These are phyloP conservation scores for Watsonalla binaria DNA, from an alignment of 2,888 invertebrate species.

Conservation along the genomic window DNA sequence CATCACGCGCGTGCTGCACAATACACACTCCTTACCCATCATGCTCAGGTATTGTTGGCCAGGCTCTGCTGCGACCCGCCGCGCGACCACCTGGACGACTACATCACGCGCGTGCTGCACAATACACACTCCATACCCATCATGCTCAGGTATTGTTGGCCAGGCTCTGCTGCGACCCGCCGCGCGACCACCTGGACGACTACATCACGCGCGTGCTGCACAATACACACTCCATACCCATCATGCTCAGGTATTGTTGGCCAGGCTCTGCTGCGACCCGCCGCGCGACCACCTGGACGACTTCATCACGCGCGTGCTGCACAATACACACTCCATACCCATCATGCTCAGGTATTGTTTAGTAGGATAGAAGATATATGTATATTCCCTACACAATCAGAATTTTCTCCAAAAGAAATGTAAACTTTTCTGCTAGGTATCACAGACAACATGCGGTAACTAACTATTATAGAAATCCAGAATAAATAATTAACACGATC, in stretches of 20 bases:
- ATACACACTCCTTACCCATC: conserved; percentile 94
- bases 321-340: conserved; percentile 95
- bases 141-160: conserved; percentile 91
- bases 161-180: conserved; percentile 82
- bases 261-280: conserved; percentile 84
- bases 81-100: conserved; percentile 61
- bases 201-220: conserved; percentile 83
- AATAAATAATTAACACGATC: too few relatives aligned
- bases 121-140: conserved; percentile 95
- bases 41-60: conserved; percentile 90
- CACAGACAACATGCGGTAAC: too few relatives aligned
- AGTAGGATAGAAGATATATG: too few relatives aligned
- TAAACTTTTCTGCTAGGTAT: too few relatives aligned
- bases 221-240: conserved; percentile 94
- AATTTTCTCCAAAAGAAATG: too few relatives aligned
- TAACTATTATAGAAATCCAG: too few relatives aligned
- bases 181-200: conserved; percentile 62
- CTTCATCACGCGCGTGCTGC: conserved; percentile 81
- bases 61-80: conserved; percentile 83
- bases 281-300: conserved; percentile 67
- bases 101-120: conserved; percentile 82
- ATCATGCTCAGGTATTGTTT: conserved; percentile 92
- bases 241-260: conserved; percentile 91
- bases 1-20: conserved; percentile 83
- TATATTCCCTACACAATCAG: too few relatives aligned